phyloP scores from a whole-genome alignment of 1,140 invertebrate genomes.

The Drosophila serrata region DNA sequence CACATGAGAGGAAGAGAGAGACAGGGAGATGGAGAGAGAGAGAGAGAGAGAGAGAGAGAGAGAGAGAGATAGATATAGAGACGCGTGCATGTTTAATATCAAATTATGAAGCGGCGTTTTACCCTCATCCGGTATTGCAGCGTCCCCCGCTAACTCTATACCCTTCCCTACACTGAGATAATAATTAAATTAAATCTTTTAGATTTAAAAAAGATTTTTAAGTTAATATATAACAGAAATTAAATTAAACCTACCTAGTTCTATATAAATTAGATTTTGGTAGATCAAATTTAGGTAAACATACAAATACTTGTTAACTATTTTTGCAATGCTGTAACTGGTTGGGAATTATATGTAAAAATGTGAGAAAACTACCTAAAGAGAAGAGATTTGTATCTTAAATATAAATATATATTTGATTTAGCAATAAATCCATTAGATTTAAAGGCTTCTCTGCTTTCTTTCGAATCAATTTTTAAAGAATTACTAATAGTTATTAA shows the following conservation, averaged over 20 bases:
- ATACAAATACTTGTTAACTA: not conserved
- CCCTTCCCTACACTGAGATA: not conserved
- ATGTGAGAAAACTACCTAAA: not conserved
- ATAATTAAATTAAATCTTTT: rapidly evolving
- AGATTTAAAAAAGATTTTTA: not conserved
- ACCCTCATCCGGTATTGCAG: slow-evolving; percentile 41
- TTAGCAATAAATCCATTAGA: not conserved
- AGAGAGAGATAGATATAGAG: not conserved
- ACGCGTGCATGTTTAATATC: slow-evolving; percentile 77
- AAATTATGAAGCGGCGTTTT: slow-evolving; percentile 75
- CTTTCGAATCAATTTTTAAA: no score
- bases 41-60: slow-evolving; percentile 17
- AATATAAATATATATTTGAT: not conserved
- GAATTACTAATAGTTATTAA: not conserved
- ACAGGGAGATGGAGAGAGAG: no score
- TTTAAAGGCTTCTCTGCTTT: not conserved
- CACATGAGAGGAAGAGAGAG: slow-evolving; percentile 12
- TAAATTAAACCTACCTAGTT: not conserved
- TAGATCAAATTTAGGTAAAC: not conserved
- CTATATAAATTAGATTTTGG: not conserved
- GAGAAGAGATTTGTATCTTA: no score
- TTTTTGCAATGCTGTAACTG: not conserved
- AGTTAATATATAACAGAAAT: not conserved
- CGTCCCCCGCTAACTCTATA: not conserved
- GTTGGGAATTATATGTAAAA: not conserved